Evolutionary conservation across 1,140 invertebrate species (phyloP), one percentile per base, ranked within the genome.

Genomic region (Hyles euphorbiae): DNA sequence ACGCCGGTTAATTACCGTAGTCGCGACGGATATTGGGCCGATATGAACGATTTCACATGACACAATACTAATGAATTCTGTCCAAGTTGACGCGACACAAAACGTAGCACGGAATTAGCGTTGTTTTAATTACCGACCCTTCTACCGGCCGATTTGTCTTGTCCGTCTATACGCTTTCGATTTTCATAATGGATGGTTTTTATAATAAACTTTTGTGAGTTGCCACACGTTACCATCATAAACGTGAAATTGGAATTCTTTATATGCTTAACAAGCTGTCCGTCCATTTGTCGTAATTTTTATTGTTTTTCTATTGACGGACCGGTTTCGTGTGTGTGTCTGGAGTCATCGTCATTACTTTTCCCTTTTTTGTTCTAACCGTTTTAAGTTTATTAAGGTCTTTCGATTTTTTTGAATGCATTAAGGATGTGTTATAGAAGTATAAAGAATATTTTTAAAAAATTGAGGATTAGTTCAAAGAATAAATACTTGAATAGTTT

Each of bases 61-160:
- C 79, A 75, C 68, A 60, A 67, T 71, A 60, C 65, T 84, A 81
- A 86, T 84, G 76, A 83, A 83, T 77, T 78, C 80, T 83, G 81
- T 84, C 81, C 52, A 52, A 72, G 44, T 68, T 81, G 81, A 81
- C 78, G 36, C 62, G 61, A 69, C 72, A 68, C 55, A 40, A 63
- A 67, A 72, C 65, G 56, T 52, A 22, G 47, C 49, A 44, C 44
- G 54, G 58, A 68, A 73, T 71, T 67, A 68, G 72, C 61, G 58
- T 68, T 57, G 63, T 71, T 67, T 71, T 69, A 67, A 71, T 68
- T 66, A 63, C 57, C 44, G 34, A 40, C 43, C 45, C 45, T 48
- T 56, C 53, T 55, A 44, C 53, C 52, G 43, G 10, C 11, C 22
- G 48, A 54, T 54, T 49, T n/a, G 46, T 8, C 36, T 40, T 40